These are phyloP conservation scores for Brachirus orientalis DNA, from an alignment of 2,113 vertebrate species.

Conservation along the genomic window DNA sequence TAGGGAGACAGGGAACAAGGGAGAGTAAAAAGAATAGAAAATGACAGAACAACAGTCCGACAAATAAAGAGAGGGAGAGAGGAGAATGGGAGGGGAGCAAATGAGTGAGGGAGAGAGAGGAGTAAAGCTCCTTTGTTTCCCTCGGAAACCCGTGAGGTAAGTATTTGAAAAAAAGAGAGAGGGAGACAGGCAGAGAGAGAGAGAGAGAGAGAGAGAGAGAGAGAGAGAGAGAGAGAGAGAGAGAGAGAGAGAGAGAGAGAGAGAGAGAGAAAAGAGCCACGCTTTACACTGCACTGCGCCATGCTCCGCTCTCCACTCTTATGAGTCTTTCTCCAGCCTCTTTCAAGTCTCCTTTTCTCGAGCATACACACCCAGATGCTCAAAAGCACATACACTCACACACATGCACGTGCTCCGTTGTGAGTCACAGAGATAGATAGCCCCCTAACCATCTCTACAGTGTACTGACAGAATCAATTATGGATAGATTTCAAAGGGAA, in stretches of 20 bases:
- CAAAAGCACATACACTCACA: constrained; percentile 14
- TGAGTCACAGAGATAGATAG: constrained; percentile 53
- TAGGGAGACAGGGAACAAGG: background rate
- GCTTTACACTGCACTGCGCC: constrained; percentile 77
- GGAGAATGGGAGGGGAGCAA: constrained; percentile 29
- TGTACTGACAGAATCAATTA: constrained; percentile 76
- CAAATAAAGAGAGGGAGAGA: constrained; percentile 28
- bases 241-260: constrained; percentile 28
- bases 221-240: constrained; percentile 37
- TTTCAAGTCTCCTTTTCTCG: constrained; percentile 61
- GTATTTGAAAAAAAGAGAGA: constrained; percentile 54
- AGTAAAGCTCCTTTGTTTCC: constrained; percentile 70
- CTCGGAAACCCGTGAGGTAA: constrained; percentile 64
- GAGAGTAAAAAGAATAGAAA: constrained; percentile 33
- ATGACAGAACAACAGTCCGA: constrained; percentile 44
- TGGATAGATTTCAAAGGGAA: constrained; percentile 76
- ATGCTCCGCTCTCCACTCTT: constrained; percentile 63
- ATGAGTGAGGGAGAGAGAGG: constrained; percentile 45
- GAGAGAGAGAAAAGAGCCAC: constrained; percentile 45
- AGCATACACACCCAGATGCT: constrained; percentile 48
- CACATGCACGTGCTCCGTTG: constrained; percentile 12
- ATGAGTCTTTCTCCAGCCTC: constrained; percentile 61
- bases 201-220: constrained; percentile 24
- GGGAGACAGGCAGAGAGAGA: background rate
- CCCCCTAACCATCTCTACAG: constrained; percentile 61